Percentiles rank a stretch among this genome's conserved stretches.
These are phyloP conservation scores for Enhydra lutris DNA, from an alignment of 2,113 vertebrate genomes.

Conservation along the genomic window DNA sequence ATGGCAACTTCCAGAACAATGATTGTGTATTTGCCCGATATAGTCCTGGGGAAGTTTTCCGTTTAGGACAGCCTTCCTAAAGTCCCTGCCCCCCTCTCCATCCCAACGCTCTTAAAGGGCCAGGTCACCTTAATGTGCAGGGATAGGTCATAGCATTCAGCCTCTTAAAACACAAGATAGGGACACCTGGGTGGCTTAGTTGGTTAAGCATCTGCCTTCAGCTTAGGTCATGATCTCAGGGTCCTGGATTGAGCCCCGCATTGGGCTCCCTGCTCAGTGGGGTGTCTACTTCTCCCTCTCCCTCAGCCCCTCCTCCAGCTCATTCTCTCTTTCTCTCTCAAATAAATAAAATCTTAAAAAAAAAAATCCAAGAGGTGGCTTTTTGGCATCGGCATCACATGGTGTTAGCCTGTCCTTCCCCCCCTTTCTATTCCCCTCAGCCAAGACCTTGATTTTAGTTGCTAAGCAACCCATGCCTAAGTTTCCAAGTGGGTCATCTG, in stretches of 20 bases:
- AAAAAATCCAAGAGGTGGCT: background rate
- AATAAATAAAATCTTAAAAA: background rate
- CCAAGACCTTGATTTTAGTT: slow-evolving; percentile 55
- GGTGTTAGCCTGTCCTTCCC: background rate
- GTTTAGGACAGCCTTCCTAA: background rate
- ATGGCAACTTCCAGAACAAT: slow-evolving; percentile 32
- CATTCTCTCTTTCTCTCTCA: background rate
- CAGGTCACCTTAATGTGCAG: background rate
- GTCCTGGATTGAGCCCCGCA: background rate
- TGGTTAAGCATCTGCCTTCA: background rate
- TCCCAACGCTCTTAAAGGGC: background rate
- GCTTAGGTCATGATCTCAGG: background rate
- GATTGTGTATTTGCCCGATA: background rate
- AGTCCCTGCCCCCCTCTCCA: background rate
- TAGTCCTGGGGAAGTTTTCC: background rate
- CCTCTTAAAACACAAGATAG: background rate
- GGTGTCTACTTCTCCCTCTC: background rate
- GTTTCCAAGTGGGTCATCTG: slow-evolving; percentile 42
- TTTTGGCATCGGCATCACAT: background rate
- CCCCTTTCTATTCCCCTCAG: background rate
- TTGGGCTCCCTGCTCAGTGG: background rate
- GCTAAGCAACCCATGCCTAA: slow-evolving; percentile 61
- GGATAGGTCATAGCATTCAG: background rate
- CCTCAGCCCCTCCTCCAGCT: background rate
- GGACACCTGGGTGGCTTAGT: background rate